A percentile compares a stretch with the other conserved stretches of the same genome.
Evolutionary conservation across 2,113 vertebrate genomes (phyloP).

Genomic region (Aldabrachelys gigantea): DNA sequence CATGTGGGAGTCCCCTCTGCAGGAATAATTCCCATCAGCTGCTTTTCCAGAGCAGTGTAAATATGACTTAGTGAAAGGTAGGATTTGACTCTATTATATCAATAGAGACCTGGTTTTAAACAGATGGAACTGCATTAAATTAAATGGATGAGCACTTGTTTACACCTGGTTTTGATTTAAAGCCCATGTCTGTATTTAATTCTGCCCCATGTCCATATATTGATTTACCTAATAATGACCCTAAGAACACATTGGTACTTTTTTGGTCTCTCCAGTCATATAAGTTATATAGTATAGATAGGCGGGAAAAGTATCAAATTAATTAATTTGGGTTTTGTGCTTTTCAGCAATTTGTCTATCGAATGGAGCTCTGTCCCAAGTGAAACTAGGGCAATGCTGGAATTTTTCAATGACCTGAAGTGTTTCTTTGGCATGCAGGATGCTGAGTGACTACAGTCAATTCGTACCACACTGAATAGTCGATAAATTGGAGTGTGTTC

Average conservation of each 20-base stretch:
- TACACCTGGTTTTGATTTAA: background rate
- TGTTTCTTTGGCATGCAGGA: background rate
- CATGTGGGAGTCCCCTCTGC: background rate
- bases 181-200: no score
- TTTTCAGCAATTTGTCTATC: background rate
- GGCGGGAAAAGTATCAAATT: background rate
- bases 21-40: background rate
- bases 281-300: background rate
- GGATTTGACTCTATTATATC: background rate
- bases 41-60: background rate
- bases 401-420: background rate
- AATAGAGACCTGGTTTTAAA: background rate
- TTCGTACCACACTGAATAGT: background rate
- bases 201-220: fast-evolving
- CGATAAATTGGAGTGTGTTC: no score
- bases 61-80: background rate
- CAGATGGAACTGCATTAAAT: background rate
- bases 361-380: background rate
- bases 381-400: background rate
- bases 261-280: background rate
- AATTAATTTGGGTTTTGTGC: background rate
- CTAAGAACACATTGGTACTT: background rate
- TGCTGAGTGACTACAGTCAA: background rate
- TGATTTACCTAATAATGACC: background rate
- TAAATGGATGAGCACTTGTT: background rate